These are phyloP conservation scores for Lepidurus arcticus DNA, from an alignment of 1,140 invertebrate species.

Conservation along the genomic window DNA sequence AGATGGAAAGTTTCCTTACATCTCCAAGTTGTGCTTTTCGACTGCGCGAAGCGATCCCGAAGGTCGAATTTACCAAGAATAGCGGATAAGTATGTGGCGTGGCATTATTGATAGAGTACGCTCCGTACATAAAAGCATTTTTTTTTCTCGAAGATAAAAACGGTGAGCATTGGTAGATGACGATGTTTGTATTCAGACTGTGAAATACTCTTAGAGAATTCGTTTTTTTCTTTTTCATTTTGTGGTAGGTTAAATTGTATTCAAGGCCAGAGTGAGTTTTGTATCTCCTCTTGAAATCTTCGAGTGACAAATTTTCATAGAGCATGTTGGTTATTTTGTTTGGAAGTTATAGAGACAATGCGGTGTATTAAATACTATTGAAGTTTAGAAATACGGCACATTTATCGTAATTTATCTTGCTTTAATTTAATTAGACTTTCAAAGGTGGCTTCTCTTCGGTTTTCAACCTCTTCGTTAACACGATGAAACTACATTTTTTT, in stretches of 20 bases:
- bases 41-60: conserved; percentile 56
- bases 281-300: too few species aligned
- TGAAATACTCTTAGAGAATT: not conserved
- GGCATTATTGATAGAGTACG: conserved; percentile 7
- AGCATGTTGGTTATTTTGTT: too few species aligned
- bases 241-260: not conserved
- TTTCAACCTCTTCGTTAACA: too few species aligned
- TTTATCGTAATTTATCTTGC: not conserved
- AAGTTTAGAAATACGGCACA: not conserved
- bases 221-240: not conserved
- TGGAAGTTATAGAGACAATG: not conserved
- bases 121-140: not conserved
- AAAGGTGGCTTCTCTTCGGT: too few species aligned
- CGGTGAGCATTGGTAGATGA: conserved; percentile 22
- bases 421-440: too few species aligned
- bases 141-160: conserved; percentile 25
- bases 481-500: too few species aligned
- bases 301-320: too few species aligned
- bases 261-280: too few species aligned
- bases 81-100: not conserved
- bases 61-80: conserved; percentile 35
- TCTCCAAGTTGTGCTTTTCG: conserved; percentile 93
- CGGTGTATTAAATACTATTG: not conserved
- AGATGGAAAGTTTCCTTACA: conserved; percentile 94
- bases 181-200: not conserved